Percentiles rank a stretch among this genome's conserved stretches.
Evolutionary conservation across 2,888 invertebrate species (phyloP).

Genomic region (Andricus quercusramuli): DNA sequence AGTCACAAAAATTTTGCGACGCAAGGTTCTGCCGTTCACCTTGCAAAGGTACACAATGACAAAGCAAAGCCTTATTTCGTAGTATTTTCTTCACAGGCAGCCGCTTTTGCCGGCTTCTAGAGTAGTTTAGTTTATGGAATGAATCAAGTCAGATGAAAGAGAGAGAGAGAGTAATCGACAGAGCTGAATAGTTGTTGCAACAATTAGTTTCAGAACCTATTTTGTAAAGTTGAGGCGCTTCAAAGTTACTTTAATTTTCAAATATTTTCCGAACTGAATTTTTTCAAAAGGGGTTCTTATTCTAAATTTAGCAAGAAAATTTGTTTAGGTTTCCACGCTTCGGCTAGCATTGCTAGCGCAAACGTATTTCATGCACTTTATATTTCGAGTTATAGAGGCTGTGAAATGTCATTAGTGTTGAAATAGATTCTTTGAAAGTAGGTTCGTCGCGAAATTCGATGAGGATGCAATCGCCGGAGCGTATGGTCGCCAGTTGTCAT

Average conservation of each 20-base stretch:
- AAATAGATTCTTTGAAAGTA: constrained; percentile 55
- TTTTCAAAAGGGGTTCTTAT: constrained; percentile 44
- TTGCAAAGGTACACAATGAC: constrained; percentile 69
- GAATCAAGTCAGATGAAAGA: constrained; percentile 36
- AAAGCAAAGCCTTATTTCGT: constrained; percentile 35
- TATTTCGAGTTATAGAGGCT: constrained; percentile 19
- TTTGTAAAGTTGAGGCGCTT: neutral
- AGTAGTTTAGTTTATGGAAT: constrained; percentile 59
- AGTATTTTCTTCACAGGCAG: constrained; percentile 44
- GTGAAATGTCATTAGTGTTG: constrained; percentile 29
- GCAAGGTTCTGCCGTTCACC: constrained; percentile 72
- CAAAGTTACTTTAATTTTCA: neutral
- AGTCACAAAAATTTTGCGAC: constrained; percentile 72
- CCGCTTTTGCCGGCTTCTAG: constrained; percentile 68
- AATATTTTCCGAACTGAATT: neutral
- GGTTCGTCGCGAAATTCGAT: constrained; percentile 69
- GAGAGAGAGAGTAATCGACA: neutral
- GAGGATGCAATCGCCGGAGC: constrained; percentile 84
- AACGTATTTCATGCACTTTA: constrained; percentile 44
- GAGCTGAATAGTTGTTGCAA: constrained; percentile 24
- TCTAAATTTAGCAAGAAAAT: constrained; percentile 55
- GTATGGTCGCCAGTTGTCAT: constrained; percentile 87
- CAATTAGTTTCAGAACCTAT: neutral
- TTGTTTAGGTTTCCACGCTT: constrained; percentile 65
- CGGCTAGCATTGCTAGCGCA: constrained; percentile 63